These are phyloP conservation scores for Melolontha melolontha DNA, from an alignment of 2,888 invertebrate genomes.

Conservation along the genomic window DNA sequence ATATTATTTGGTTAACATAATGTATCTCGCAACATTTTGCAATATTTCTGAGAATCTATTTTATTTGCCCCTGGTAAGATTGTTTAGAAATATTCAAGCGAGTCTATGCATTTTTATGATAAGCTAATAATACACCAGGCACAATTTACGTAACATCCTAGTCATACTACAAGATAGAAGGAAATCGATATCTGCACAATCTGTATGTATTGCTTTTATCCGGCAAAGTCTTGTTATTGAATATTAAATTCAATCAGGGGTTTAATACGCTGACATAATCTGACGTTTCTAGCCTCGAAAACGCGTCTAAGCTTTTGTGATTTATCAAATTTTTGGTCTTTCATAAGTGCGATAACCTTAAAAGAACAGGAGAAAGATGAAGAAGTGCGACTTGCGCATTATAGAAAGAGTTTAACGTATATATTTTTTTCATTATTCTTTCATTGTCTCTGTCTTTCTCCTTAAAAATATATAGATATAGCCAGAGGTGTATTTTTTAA, in stretches of 20 bases:
- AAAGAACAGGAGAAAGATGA: slow-evolving; percentile 1
- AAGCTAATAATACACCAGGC: slow-evolving; percentile 5
- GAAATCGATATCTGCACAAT: slow-evolving; percentile 13
- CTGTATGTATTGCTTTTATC: slow-evolving; percentile 4
- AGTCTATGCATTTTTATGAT: slow-evolving; percentile 7
- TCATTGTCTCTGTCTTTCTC: slow-evolving; percentile 11
- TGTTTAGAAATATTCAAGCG: too few species aligned
- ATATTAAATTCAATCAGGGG: slow-evolving; percentile 49
- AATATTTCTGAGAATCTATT: too few species aligned
- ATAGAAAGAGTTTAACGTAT: too few species aligned
- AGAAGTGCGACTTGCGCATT: slow-evolving; percentile 11
- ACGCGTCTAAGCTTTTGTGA: slow-evolving; percentile 47
- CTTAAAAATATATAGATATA: slow-evolving; percentile 7
- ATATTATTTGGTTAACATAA: too few species aligned
- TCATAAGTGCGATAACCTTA: slow-evolving; percentile 24
- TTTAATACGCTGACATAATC: slow-evolving; percentile 48
- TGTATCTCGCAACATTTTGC: too few species aligned
- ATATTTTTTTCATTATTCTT: not conserved
- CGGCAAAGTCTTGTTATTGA: slow-evolving; percentile 45
- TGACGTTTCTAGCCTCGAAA: slow-evolving; percentile 46
- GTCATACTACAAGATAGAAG: slow-evolving; percentile 4
- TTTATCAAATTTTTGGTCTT: slow-evolving; percentile 46
- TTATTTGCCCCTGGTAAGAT: too few species aligned
- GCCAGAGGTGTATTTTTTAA: slow-evolving; percentile 16
- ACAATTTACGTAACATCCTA: slow-evolving; percentile 15